phyloP scores from a whole-genome alignment of 2,797 vertebrate genomes.

The Dicrostonyx torquatus region DNA sequence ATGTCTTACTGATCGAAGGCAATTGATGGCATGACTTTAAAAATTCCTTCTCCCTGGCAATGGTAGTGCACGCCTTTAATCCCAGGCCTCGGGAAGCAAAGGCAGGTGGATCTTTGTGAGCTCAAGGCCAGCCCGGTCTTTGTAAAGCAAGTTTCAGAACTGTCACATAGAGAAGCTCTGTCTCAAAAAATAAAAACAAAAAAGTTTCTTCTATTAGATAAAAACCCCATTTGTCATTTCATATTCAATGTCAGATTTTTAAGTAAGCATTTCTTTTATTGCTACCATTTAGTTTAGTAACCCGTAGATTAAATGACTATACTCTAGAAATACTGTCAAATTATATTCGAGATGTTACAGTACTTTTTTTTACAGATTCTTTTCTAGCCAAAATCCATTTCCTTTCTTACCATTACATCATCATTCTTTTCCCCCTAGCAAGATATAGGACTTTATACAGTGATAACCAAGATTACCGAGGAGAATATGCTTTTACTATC shows the following conservation, averaged over 20 bases:
- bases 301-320: background rate
- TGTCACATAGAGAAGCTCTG: no score
- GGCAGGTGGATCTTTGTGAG: no score
- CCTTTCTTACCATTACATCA: background rate
- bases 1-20: background rate
- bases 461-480: background rate
- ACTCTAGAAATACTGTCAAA: background rate
- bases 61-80: no score
- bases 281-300: conserved; percentile 7
- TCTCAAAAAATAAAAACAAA: no score
- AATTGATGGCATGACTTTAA: conserved; percentile 5
- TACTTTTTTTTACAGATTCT: background rate
- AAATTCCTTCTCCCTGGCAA: background rate
- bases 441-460: no score
- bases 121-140: no score
- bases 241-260: background rate
- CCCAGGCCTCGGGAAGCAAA: no score
- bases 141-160: no score
- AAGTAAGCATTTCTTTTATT: conserved; percentile 32
- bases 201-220: background rate
- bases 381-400: background rate
- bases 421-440: background rate
- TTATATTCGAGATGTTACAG: conserved; percentile 17
- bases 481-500: conserved; percentile 4
- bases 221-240: background rate